Conservation (phyloP, 2,797 vertebrate genomes). For the Pangasius mekongensis region DNA sequence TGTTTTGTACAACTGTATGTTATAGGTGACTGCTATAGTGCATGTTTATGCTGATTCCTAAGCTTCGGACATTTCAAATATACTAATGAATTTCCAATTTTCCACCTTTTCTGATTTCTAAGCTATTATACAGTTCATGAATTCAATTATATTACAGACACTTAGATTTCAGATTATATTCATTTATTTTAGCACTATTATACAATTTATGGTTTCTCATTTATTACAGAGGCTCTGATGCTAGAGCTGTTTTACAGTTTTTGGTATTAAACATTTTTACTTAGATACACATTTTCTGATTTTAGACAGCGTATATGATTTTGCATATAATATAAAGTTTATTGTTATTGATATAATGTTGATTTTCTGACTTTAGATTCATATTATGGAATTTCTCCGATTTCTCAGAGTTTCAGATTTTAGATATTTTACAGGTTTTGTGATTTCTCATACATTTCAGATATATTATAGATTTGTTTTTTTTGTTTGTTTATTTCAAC, state of each 20-base stretch:
- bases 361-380: no score
- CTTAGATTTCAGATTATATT: neutral
- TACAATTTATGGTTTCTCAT: neutral
- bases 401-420: neutral
- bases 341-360: neutral
- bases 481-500: neutral
- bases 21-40: neutral
- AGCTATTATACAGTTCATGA: neutral
- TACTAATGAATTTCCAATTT: neutral
- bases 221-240: neutral
- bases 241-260: neutral
- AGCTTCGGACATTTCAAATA: neutral
- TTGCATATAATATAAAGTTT: neutral
- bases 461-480: neutral
- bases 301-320: neutral
- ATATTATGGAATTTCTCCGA: no score
- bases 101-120: neutral
- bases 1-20: neutral
- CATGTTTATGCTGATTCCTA: neutral
- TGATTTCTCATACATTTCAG: neutral
- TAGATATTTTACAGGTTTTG: neutral
- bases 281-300: neutral
- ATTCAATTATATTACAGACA: neutral
- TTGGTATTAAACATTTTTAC: neutral
- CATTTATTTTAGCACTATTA: neutral